These are phyloP conservation scores for Caenorhabditis sp. DNA, from an alignment of 2,888 invertebrate species.

Conservation along the genomic window DNA sequence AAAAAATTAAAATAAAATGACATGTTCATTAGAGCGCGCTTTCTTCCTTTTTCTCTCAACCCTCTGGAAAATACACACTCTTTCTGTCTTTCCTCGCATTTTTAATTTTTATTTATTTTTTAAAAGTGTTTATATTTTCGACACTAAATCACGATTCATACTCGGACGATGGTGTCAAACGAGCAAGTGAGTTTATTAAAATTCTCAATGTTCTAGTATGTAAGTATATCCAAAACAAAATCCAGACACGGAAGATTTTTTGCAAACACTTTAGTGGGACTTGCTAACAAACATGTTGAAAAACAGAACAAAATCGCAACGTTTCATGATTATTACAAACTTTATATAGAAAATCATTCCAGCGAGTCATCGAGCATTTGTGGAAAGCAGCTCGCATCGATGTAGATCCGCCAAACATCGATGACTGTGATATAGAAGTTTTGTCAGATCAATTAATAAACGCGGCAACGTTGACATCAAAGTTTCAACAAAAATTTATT, in stretches of 20 bases:
- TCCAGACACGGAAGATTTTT: too few relatives aligned
- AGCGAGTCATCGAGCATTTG: too few relatives aligned
- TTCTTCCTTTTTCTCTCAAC: conserved; percentile 2
- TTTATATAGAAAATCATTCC: too few relatives aligned
- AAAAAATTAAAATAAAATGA: neutral
- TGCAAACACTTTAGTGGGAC: too few relatives aligned
- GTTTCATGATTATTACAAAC: too few relatives aligned
- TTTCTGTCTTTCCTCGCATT: conserved; percentile 6
- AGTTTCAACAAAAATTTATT: neutral
- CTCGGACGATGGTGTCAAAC: neutral
- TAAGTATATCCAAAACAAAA: too few relatives aligned
- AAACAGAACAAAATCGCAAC: too few relatives aligned
- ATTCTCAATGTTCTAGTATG: too few relatives aligned
- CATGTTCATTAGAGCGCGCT: conserved; percentile 20
- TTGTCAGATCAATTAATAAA: neutral
- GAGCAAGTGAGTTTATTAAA: neutral
- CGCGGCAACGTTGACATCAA: neutral
- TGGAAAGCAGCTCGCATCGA: too few relatives aligned
- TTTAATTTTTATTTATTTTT: neutral
- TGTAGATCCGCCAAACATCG: neutral
- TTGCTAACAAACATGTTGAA: too few relatives aligned
- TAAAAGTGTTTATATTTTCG: neutral
- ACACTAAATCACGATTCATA: too few relatives aligned
- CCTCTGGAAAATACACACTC: neutral
- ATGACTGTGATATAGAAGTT: neutral